Conservation (phyloP, 1,140 invertebrate genomes). For the Callitettix versicolor region DNA sequence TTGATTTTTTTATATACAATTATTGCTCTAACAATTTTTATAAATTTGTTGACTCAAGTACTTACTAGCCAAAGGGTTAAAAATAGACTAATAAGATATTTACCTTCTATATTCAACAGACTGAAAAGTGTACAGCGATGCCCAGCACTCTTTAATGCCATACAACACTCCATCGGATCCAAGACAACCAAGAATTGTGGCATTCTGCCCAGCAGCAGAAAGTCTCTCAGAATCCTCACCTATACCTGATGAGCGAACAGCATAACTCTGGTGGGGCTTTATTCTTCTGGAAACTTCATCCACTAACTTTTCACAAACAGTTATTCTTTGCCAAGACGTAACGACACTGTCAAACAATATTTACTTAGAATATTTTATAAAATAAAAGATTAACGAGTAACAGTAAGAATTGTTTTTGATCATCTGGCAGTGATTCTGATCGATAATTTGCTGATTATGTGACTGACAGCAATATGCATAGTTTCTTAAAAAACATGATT, state of each 20-base stretch:
- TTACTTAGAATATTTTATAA: too few species aligned
- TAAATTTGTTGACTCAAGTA: too few species aligned
- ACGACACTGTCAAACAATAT: conserved; percentile 8
- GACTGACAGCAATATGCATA: too few species aligned
- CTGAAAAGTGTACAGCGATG: conserved; percentile 60
- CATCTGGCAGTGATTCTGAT: too few species aligned
- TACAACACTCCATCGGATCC: conserved; percentile 40
- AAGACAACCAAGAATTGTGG: conserved; percentile 56
- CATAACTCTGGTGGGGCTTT: conserved; percentile 22
- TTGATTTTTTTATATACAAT: too few species aligned
- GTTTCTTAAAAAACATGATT: neutral
- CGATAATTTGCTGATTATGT: too few species aligned
- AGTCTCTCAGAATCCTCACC: conserved; percentile 66
- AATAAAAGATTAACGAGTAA: too few species aligned
- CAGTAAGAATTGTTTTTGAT: too few species aligned
- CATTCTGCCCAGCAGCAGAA: conserved; percentile 78
- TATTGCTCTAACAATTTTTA: too few species aligned
- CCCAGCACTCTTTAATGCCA: conserved; percentile 63
- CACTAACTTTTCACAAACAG: neutral
- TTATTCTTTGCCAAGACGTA: conserved; percentile 2
- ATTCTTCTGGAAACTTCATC: neutral
- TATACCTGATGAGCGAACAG: conserved; percentile 52
- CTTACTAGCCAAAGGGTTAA: too few species aligned
- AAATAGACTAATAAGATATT: too few species aligned
- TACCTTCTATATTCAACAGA: conserved; percentile 62